phyloP scores from a whole-genome alignment of 2,113 vertebrate species.

The Parotia lawesii region DNA sequence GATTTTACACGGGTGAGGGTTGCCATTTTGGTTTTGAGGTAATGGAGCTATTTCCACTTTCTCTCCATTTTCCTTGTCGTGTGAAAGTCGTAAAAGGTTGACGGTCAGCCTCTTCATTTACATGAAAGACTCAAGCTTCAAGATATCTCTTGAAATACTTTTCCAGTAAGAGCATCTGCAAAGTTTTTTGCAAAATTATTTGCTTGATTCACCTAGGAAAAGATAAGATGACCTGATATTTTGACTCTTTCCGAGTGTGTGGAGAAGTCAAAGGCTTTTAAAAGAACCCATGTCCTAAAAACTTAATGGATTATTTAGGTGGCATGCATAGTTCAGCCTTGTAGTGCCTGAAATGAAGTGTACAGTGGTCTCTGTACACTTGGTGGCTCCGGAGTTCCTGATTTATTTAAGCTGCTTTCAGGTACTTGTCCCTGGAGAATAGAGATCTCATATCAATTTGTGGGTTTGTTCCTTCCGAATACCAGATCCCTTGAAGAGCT shows the following conservation, averaged over 20 bases:
- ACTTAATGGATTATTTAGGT: conserved; percentile 20
- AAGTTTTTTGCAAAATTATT: conserved; percentile 48
- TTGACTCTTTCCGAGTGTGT: not conserved
- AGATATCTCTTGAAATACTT: conserved; percentile 1
- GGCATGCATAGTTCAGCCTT: not conserved
- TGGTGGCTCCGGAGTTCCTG: not conserved
- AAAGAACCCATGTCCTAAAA: not conserved
- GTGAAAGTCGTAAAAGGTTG: conserved; percentile 8
- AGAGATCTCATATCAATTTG: not conserved
- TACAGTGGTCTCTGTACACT: not conserved
- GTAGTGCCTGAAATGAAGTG: not conserved
- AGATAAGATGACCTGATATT: conserved; percentile 24
- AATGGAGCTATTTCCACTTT: not conserved
- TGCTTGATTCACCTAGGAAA: conserved; percentile 52
- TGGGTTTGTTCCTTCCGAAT: not conserved
- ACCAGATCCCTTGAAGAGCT: not conserved
- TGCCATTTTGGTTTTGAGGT: conserved; percentile 35
- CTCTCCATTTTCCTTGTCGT: not conserved
- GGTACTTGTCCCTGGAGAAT: not conserved
- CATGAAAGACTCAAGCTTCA: not conserved
- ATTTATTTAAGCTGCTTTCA: not conserved
- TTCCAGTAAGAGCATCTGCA: conserved; percentile 47
- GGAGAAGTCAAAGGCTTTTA: conserved; percentile 19
- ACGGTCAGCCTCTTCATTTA: not conserved
- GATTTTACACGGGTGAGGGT: not conserved